A percentile compares a stretch with the other conserved stretches of the same genome.
Evolutionary conservation across 2,888 invertebrate species (phyloP).

Genomic region (Phanerotoma sp.): DNA sequence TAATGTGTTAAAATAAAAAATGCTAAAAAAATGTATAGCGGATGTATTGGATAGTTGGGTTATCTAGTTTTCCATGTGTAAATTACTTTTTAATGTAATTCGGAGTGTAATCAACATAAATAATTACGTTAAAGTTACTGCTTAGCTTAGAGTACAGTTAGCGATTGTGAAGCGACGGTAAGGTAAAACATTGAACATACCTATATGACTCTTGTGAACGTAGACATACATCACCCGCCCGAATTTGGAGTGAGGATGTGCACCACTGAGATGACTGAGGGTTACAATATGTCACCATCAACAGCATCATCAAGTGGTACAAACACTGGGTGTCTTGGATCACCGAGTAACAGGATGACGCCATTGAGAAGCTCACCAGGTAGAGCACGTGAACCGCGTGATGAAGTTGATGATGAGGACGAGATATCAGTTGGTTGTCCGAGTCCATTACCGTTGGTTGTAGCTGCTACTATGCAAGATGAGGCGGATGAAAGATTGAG

Average conservation of each 20-base stretch:
- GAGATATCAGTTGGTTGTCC: constrained; percentile 82
- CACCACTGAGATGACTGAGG: constrained; percentile 56
- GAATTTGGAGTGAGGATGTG: constrained; percentile 47
- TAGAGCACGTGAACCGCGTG: constrained; percentile 43
- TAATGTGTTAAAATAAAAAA: no score
- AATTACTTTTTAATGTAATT: no score
- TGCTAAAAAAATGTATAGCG: no score
- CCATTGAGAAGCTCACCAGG: constrained; percentile 57
- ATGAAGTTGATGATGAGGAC: constrained; percentile 60
- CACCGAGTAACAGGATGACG: constrained; percentile 61
- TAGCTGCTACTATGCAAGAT: constrained; percentile 56
- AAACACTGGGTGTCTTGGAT: constrained; percentile 44
- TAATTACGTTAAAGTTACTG: background rate
- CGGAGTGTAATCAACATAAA: background rate
- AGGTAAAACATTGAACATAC: constrained; percentile 1
- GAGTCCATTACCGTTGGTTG: constrained; percentile 59
- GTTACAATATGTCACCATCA: constrained; percentile 54
- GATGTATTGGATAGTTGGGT: no score
- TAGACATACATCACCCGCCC: constrained; percentile 22
- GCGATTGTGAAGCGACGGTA: constrained; percentile 16
- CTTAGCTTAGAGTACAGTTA: background rate
- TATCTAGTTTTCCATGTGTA: no score
- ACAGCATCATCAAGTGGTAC: constrained; percentile 51
- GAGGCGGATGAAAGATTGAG: constrained; percentile 57
- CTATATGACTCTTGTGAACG: constrained; percentile 26